Evolutionary conservation across 1,140 invertebrate genomes (phyloP).

Genomic region (Phenacoccus solenopsis): DNA sequence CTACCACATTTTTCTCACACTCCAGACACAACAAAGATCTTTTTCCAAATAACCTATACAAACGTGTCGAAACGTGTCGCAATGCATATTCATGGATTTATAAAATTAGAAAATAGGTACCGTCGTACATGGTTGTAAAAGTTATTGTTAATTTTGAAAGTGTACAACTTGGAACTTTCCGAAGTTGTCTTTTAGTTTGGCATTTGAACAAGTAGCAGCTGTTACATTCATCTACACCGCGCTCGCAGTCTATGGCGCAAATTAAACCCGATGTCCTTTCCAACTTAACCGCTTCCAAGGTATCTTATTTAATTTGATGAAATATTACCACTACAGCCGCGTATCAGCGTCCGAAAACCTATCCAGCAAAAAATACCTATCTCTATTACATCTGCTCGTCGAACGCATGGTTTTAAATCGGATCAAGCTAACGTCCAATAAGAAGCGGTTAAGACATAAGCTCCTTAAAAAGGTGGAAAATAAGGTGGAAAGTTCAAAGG

Average conservation of each 20-base stretch:
- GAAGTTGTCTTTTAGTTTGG: conserved; percentile 5
- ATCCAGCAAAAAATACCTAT: no score
- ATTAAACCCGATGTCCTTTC: background rate
- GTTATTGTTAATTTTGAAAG: background rate
- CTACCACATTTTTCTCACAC: no score
- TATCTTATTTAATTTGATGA: background rate
- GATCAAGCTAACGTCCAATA: background rate
- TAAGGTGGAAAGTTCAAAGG: conserved; percentile 13
- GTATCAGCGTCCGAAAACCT: no score
- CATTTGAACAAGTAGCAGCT: background rate
- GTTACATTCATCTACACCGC: background rate
- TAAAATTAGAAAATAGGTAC: background rate
- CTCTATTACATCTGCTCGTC: no score
- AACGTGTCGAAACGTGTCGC: background rate
- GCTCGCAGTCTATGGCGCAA: background rate
- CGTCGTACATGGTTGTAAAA: background rate
- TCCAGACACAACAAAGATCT: no score
- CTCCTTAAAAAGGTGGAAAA: conserved; percentile 14
- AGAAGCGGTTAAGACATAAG: background rate
- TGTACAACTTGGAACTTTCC: background rate
- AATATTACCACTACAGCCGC: no score
- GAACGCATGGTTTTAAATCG: background rate
- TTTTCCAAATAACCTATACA: no score
- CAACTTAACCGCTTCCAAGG: background rate
- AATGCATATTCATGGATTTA: background rate